A percentile compares a stretch with the other conserved stretches of the same genome.
These are phyloP conservation scores for Trichacis sp. DNA, from an alignment of 2,888 invertebrate genomes.

Conservation along the genomic window DNA sequence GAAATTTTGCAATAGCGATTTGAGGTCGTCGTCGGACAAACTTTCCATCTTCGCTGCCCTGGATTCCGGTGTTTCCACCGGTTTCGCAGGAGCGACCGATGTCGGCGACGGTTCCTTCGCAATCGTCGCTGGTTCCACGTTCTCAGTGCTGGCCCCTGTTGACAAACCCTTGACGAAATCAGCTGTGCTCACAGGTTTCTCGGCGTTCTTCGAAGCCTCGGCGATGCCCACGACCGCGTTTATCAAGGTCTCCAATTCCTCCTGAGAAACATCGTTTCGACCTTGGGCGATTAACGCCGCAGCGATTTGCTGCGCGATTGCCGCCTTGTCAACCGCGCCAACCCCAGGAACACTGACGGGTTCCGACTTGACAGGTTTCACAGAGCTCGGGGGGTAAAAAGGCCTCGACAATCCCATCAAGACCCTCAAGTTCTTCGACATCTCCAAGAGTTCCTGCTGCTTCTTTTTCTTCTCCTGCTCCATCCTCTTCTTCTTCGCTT, in stretches of 20 bases:
- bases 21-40: conserved; percentile 83
- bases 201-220: conserved; percentile 72
- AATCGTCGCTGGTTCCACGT: not conserved
- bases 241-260: conserved; percentile 82
- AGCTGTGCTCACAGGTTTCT: conserved; percentile 71
- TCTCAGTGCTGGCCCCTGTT: conserved; percentile 6
- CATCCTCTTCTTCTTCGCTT: conserved; percentile 70
- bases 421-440: conserved; percentile 48
- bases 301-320: conserved; percentile 86
- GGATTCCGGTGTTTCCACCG: conserved; percentile 62
- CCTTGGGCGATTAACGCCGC: conserved; percentile 84
- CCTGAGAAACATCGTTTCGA: conserved; percentile 83
- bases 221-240: conserved; percentile 83
- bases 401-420: conserved; percentile 46
- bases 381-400: conserved; percentile 48
- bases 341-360: conserved; percentile 77
- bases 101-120: not conserved
- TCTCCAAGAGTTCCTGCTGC: conserved; percentile 56
- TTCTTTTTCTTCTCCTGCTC: conserved; percentile 63
- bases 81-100: conserved; percentile 16
- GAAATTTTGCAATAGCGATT: conserved; percentile 83
- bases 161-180: conserved; percentile 68
- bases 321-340: conserved; percentile 81
- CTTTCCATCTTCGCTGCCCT: conserved; percentile 76
- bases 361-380: conserved; percentile 60